Base-by-base conservation (phyloP, 2,797 vertebrate genomes). In the Esox masquinongy region DNA sequence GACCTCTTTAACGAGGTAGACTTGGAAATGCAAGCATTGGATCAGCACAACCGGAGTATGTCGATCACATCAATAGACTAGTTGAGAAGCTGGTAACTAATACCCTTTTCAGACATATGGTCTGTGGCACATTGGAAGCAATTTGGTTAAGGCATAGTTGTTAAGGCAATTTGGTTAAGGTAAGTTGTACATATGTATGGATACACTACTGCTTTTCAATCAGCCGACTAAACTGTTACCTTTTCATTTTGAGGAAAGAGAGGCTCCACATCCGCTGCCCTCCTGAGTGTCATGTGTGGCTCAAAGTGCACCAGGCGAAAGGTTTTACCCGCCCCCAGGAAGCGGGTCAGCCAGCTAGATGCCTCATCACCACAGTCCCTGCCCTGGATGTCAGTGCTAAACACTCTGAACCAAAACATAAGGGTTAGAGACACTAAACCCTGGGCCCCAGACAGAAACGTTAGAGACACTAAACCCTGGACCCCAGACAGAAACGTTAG, bases 251-350 rank as follows among this genome's bases (percentile, higher is more conserved):
- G 69, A 12, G 88, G 76, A 74, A 92, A 92, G 2, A 84, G 70
- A 0, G 90, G 56, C 0, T 91, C 85, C 0, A 29, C 0, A 0
- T 96, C 81, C 34, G 34, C 83, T 0, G 92, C 64, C 2, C n/a
- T 88, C 68, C 96, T 93, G 7, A 91, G 89, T 59, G 77, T 85
- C 95, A 99, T 96, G 22, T 91, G 83, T 4, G 92, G 75, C 70
- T 99, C 97, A 79, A 94, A 99, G 85, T 97, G 95, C 86, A 99
- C 96, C 84, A 99, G 74, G 56, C 94, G 95, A 75, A 92, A 94
- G 0, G 92, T 86, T 51, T 92, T 89, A 0, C 93, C 94, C 11
- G 84, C 92, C 1, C 82, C 90, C 75, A 99, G 87, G 76, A 90
- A 98, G 73, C 59, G 80, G 19, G 93, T 95, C 74, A 99, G 84